Base-by-base conservation (phyloP, 2,113 vertebrate genomes). In the Python bivittatus region DNA sequence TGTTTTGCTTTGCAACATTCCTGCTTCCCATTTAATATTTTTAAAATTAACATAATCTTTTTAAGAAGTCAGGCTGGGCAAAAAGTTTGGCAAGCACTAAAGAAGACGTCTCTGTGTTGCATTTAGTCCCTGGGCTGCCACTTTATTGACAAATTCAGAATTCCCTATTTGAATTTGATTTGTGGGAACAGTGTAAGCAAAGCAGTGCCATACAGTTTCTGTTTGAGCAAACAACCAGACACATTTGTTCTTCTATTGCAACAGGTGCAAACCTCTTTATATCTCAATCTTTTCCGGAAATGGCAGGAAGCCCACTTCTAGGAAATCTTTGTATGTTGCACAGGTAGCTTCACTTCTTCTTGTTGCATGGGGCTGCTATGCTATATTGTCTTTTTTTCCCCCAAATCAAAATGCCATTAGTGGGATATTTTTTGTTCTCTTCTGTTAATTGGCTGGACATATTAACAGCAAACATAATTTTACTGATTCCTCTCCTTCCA, bases 371-470 rank as follows among this genome's bases (percentile, higher is more conserved):
- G 22, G n/a, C 91, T 64, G 85, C 1, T 58, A 29, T 90, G 56
- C 86, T 93, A 87, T 92, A 92, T 93, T 79, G 44, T 91, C 96
- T 94, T 44, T 95, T 96, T 95, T 85, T 54, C 90, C 13, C 94
- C 90, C 42, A 92, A 91, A 38, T 79, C 72, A 42, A 61, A 96
- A 94, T 0, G 3, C 4, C 54, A 29, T 93, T 96, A 88, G 64
- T 94, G 94, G 91, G 95, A n/a, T 79, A 83, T 79, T 84, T 33
- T 22, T 48, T 94, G 87, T 38, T 38, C 17, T 38, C 56, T 89
- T 95, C 91, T 27, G 23, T 90, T 2, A 27, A 56, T 92, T 96
- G 95, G 94, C n/a, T 90, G 6, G 91, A 53, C 88, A 96, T 94
- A 93, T 91, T 90, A 92, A 93, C 94, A 88, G 93, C 79, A 91